phyloP scores from a whole-genome alignment of 2,888 invertebrate species.

The Girardia tigrina region DNA sequence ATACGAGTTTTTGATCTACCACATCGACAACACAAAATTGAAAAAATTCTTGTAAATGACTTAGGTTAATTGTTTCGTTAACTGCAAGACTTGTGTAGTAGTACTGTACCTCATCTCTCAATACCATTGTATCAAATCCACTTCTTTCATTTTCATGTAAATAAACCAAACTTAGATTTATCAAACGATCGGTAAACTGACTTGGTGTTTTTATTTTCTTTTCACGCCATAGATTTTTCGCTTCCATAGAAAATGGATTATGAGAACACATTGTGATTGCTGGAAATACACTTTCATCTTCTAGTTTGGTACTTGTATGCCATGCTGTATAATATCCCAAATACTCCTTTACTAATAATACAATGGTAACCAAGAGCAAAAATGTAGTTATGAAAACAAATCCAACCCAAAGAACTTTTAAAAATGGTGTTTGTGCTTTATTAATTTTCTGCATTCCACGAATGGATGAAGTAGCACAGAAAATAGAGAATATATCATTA shows the following conservation, averaged over 20 bases:
- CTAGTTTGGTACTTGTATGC: constrained; percentile 33
- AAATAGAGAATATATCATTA: constrained; percentile 7
- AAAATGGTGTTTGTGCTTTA: constrained; percentile 29
- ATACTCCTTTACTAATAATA: constrained; percentile 29
- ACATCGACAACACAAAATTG: constrained; percentile 26
- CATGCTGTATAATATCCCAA: constrained; percentile 31
- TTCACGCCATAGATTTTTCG: constrained; percentile 28
- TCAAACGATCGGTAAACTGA: constrained; percentile 25
- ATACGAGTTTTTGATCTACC: neutral
- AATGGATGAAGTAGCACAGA: constrained; percentile 34
- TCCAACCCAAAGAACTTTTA: constrained; percentile 31
- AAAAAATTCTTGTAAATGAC: constrained; percentile 27
- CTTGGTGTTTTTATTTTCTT: constrained; percentile 24
- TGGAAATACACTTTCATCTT: constrained; percentile 31
- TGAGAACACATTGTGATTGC: constrained; percentile 34
- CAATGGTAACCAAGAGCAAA: constrained; percentile 30
- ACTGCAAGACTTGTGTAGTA: constrained; percentile 27
- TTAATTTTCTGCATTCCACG: constrained; percentile 35
- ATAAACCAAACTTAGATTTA: constrained; percentile 26
- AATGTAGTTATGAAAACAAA: constrained; percentile 34
- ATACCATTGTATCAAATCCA: neutral
- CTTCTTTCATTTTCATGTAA: neutral
- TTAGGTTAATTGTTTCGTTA: constrained; percentile 14
- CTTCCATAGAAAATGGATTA: constrained; percentile 32
- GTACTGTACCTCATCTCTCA: constrained; percentile 25